Conservation (phyloP, 2,888 invertebrate species). For the Sminthurinus aureus region DNA sequence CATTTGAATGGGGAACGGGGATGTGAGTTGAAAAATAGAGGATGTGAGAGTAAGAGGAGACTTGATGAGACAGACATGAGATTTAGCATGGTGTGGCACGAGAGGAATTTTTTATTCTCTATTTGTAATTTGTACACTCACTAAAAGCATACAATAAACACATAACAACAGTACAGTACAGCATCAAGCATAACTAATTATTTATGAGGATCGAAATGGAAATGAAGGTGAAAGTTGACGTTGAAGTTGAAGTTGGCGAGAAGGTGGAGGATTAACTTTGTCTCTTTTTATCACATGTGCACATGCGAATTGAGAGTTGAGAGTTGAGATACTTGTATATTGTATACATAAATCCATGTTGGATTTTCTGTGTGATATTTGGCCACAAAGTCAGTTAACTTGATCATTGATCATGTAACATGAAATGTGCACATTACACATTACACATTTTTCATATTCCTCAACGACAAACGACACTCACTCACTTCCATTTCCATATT, state of each 20-base stretch:
- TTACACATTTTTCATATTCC: neutral
- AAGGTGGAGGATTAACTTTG: constrained; percentile 13
- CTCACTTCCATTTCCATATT: neutral
- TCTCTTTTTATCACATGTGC: neutral
- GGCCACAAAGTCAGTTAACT: neutral
- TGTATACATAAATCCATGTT: neutral
- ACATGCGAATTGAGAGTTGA: neutral
- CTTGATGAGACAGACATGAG: no score
- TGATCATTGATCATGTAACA: no score
- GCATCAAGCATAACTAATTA: neutral
- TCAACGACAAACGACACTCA: neutral
- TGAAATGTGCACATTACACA: no score
- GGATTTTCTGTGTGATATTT: neutral
- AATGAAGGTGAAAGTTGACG: constrained; percentile 36
- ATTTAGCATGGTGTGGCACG: no score
- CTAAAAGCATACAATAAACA: no score
- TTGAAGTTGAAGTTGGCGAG: neutral
- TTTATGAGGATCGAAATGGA: constrained; percentile 29
- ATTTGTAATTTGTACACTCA: no score
- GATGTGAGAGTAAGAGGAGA: no score
- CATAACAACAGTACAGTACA: no score
- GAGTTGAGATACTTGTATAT: neutral
- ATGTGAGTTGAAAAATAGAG: no score
- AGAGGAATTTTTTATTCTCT: no score
- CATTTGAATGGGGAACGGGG: no score